These are phyloP conservation scores for Drosophila conformis DNA, from an alignment of 2,888 invertebrate species.

Conservation along the genomic window DNA sequence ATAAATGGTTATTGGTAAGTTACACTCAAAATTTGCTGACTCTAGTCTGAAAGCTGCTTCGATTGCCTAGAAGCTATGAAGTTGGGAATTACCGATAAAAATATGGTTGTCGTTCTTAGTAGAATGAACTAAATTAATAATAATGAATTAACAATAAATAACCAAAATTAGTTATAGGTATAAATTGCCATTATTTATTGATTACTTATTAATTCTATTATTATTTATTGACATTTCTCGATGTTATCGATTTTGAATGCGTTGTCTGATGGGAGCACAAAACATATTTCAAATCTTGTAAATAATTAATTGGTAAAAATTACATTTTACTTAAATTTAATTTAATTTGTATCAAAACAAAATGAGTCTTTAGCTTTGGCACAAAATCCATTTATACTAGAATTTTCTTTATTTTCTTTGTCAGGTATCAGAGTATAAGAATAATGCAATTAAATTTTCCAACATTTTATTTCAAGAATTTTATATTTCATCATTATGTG, in stretches of 20 bases:
- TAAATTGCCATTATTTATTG: background rate
- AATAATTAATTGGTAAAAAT: background rate
- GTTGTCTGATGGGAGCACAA: background rate
- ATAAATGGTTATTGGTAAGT: background rate
- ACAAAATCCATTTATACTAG: too few relatives aligned
- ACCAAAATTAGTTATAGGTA: accelerated
- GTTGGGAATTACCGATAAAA: background rate
- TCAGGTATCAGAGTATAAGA: background rate
- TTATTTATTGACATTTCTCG: background rate
- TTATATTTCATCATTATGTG: background rate
- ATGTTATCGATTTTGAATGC: background rate
- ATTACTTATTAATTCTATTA: background rate
- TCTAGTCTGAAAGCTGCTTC: background rate
- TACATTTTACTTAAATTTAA: background rate
- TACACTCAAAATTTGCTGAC: background rate
- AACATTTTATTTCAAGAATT: background rate
- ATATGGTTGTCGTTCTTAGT: accelerated
- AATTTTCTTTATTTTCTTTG: background rate
- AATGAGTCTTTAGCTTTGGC: too few relatives aligned
- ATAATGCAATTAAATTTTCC: background rate
- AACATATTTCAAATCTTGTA: background rate
- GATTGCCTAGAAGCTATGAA: background rate
- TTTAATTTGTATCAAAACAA: too few relatives aligned
- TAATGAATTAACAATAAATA: too few relatives aligned
- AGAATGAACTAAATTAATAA: too few relatives aligned